phyloP scores from a whole-genome alignment of 2,888 invertebrate species.

The Amaurobius ferox region DNA sequence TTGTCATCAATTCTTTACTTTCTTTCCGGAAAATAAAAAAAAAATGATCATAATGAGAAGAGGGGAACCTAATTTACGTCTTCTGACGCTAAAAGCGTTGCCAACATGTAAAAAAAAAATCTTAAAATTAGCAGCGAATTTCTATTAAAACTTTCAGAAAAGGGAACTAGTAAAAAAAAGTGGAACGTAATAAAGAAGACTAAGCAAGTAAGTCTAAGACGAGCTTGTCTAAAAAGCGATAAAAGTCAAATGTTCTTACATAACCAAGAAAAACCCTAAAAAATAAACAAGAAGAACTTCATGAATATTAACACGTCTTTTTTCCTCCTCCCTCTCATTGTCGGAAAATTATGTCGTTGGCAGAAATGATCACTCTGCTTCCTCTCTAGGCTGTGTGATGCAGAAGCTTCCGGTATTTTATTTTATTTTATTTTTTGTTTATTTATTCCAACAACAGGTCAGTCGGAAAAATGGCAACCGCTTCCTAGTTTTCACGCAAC shows the following conservation, averaged over 20 bases:
- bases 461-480: constrained; percentile 60
- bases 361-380: constrained; percentile 27
- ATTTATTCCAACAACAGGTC: constrained; percentile 55
- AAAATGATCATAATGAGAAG: too few relatives aligned
- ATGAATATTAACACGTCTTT: constrained; percentile 37
- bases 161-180: too few relatives aligned
- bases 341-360: constrained; percentile 46
- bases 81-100: too few relatives aligned
- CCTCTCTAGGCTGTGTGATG: constrained; percentile 34
- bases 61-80: too few relatives aligned
- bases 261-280: neutral
- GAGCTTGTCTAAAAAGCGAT: neutral
- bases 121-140: too few relatives aligned
- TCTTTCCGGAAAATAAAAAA: too few relatives aligned
- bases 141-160: too few relatives aligned
- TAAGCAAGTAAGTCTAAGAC: neutral
- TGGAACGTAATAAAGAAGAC: neutral
- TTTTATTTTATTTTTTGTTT: constrained; percentile 21
- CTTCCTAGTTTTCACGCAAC: constrained; percentile 68
- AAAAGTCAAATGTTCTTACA: neutral
- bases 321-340: neutral
- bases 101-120: too few relatives aligned
- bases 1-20: too few relatives aligned
- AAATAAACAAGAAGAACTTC: constrained; percentile 20
- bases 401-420: constrained; percentile 53